Evolutionary conservation across 2,113 vertebrate species (phyloP).

Genomic region (Corythaixoides concolor): DNA sequence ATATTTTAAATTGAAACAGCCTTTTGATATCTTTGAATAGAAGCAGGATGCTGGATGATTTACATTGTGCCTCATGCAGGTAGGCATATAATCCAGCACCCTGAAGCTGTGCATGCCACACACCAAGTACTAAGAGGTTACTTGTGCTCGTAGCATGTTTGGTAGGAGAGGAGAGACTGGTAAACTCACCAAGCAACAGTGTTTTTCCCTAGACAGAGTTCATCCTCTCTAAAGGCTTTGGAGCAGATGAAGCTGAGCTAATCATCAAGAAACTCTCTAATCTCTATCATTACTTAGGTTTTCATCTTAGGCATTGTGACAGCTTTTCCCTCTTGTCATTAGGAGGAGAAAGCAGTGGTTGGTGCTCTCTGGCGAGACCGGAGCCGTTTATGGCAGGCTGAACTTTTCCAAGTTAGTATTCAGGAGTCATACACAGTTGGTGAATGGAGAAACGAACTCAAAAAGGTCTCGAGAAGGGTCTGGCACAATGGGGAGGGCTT

Average conservation of each 20-base stretch:
- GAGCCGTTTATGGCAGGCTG: constrained; percentile 25
- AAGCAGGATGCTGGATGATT: neutral
- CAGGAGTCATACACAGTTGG: constrained; percentile 14
- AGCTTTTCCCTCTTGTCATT: constrained; percentile 7
- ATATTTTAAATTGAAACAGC: constrained; percentile 35
- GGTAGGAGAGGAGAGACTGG: neutral
- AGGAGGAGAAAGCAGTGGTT: constrained; percentile 36
- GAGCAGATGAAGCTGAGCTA: constrained; percentile 47
- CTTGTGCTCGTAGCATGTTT: neutral
- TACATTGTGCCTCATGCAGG: neutral
- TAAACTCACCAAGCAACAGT: neutral
- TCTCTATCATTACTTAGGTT: constrained; percentile 45
- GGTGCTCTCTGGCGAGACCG: constrained; percentile 7
- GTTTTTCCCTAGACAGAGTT: neutral
- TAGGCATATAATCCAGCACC: neutral
- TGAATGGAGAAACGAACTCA: constrained; percentile 41
- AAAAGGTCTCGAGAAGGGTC: constrained; percentile 17
- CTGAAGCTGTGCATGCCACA: neutral
- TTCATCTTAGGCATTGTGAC: constrained; percentile 35
- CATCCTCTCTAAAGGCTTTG: constrained; percentile 13
- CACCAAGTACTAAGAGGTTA: neutral
- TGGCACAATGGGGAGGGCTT: neutral
- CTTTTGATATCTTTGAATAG: neutral
- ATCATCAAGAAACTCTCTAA: constrained; percentile 52
- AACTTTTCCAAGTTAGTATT: constrained; percentile 59